Percentiles rank a stretch among this genome's conserved stretches.
Evolutionary conservation across 2,888 invertebrate species (phyloP).

Genomic region (Bursaphelenchus okinawaensis): DNA sequence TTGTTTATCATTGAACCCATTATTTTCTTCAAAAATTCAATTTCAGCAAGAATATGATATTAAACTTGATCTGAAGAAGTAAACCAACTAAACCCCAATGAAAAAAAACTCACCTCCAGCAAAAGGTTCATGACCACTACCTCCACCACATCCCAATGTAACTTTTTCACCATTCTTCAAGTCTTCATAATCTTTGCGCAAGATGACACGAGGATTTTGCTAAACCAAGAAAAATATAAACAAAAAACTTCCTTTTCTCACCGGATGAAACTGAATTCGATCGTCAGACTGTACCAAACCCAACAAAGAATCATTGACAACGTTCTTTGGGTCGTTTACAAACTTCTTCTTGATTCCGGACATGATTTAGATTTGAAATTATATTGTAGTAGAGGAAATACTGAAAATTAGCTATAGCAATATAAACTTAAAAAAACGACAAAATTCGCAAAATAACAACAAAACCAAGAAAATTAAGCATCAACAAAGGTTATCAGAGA

Average conservation of each 20-base stretch:
- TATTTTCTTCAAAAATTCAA: not conserved
- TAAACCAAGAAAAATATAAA: conserved; percentile 9
- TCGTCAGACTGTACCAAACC: conserved; percentile 35
- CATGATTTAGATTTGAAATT: not conserved
- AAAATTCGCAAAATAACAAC: not conserved
- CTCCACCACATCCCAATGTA: conserved; percentile 66
- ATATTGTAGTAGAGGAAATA: too few relatives aligned
- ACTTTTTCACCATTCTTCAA: conserved; percentile 20
- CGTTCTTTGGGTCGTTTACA: conserved; percentile 34
- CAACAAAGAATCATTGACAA: conserved; percentile 37
- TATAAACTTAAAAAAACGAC: not conserved
- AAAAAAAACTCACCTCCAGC: conserved; percentile 56
- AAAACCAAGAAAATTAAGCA: not conserved
- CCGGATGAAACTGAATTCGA: conserved; percentile 27
- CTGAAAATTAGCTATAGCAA: not conserved
- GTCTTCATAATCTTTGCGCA: conserved; percentile 54
- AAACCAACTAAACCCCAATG: conserved; percentile 6
- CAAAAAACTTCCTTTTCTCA: conserved; percentile 6
- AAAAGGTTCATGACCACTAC: conserved; percentile 77
- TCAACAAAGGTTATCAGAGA: not conserved
- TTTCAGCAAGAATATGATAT: not conserved
- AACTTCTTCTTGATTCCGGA: conserved; percentile 35
- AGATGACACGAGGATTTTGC: conserved; percentile 25
- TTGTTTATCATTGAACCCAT: too few relatives aligned
- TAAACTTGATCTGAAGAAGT: not conserved